Evolutionary conservation across 2,888 invertebrate genomes (phyloP), one percentile per base, ranked within the genome.

Genomic region (Cactoblastis cactorum): DNA sequence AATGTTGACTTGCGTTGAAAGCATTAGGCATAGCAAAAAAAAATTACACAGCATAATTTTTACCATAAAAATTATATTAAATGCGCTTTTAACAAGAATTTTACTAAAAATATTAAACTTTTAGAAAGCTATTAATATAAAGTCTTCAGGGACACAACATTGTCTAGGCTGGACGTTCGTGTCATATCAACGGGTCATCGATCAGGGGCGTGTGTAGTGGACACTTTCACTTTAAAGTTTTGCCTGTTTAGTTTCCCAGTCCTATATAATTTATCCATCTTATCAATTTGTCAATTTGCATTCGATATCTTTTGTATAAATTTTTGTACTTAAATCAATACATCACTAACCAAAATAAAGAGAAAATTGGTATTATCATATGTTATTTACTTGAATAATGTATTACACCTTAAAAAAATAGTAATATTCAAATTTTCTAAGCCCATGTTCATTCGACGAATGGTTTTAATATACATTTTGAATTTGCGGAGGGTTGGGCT

Each of bases 401-500:
- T 33, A 3, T 2, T n/a, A 14, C 5, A 14, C 8, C 14, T 35
- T 14, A 14, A 14, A 14, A 14, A 35, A 46, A 34, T 35, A 9
- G 28, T 28, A 34, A 52, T 60, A 41, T 43, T 17, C 11, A 57
- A 58, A 59, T 55, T 49, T 49, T 43, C 50, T 46, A 50, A 56
- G 50, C 45, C 57, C 52, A 56, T 61, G 61, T 65, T 68, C 63
- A 68, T 69, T 65, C 55, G 56, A 57, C 51, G 53, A 60, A 57
- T 56, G 56, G 41, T 49, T 45, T 61, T 61, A 63, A 65, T 59
- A 61, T 56, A 59, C 63, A 63, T 62, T 61, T 61, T 50, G 56
- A 62, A 65, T 69, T 65, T 64, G 58, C 58, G 58, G 58, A 56
- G 67, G 60, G 58, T 56, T 54, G 50, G 52, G 54, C 52, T 51